phyloP scores from a whole-genome alignment of 2,888 invertebrate species.

The Sinohyriopsis cumingii region DNA sequence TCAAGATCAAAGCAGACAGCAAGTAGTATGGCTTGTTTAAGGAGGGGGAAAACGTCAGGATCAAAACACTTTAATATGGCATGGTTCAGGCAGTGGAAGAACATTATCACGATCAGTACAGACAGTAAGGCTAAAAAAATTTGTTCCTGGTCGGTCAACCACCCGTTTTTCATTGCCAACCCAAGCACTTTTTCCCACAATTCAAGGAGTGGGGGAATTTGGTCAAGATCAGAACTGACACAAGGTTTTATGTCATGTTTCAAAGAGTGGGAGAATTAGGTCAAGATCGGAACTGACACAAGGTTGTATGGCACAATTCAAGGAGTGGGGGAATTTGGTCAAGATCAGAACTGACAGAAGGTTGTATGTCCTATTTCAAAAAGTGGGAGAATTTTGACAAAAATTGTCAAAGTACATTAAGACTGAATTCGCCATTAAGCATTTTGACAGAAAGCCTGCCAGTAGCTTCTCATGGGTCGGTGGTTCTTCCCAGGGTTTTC shows the following conservation, averaged over 20 bases:
- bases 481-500: too few species aligned
- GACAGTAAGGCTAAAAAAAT: slow-evolving; percentile 69
- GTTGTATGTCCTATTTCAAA: slow-evolving; percentile 60
- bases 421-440: too few species aligned
- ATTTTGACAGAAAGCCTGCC: too few species aligned
- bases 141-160: too few species aligned
- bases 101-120: too few species aligned
- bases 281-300: slow-evolving; percentile 74
- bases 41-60: not conserved
- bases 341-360: not conserved
- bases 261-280: not conserved
- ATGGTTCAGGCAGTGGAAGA: not conserved
- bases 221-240: not conserved
- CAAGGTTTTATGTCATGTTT: slow-evolving; percentile 82
- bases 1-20: slow-evolving; percentile 75
- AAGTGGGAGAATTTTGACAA: not conserved
- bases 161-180: too few species aligned
- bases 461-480: too few species aligned
- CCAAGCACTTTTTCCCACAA: slow-evolving; percentile 62
- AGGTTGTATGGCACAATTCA: slow-evolving; percentile 31
- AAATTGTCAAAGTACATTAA: too few species aligned
- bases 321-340: not conserved
- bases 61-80: slow-evolving; percentile 75
- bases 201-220: slow-evolving; percentile 76
- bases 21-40: slow-evolving; percentile 33